These are phyloP conservation scores for Brachionichthys hirsutus DNA, from an alignment of 2,113 vertebrate genomes.

Conservation along the genomic window DNA sequence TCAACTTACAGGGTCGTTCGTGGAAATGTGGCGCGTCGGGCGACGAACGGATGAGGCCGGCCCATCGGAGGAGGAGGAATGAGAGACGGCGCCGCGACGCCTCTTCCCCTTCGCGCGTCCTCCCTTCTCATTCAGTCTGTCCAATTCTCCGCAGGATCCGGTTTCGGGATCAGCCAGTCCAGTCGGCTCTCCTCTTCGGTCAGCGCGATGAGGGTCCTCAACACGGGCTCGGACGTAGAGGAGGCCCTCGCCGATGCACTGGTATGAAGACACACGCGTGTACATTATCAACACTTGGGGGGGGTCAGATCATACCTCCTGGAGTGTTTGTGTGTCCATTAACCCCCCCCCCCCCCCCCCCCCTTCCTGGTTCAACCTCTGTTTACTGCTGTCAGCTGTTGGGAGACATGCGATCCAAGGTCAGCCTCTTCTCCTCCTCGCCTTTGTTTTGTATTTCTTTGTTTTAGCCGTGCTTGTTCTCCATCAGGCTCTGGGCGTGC, in stretches of 20 bases:
- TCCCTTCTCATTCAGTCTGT: conserved; percentile 7
- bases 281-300: conserved; percentile 3
- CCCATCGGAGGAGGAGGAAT: background rate
- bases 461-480: conserved; percentile 7
- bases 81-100: background rate
- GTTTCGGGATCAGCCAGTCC: conserved; percentile 90
- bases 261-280: conserved; percentile 73
- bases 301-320: conserved; percentile 29
- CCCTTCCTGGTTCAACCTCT: conserved; percentile 71
- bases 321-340: conserved; percentile 50
- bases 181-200: conserved; percentile 92
- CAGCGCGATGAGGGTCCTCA: conserved; percentile 95
- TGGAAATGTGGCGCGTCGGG: conserved; percentile 22
- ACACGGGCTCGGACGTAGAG: conserved; percentile 94
- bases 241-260: conserved; percentile 95
- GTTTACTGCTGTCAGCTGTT: conserved; percentile 96
- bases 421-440: conserved; percentile 77
- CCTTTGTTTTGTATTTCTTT: conserved; percentile 38
- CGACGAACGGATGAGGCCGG: conserved; percentile 19
- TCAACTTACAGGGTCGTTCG: conserved; percentile 46
- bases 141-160: conserved; percentile 74
- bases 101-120: conserved; percentile 3
- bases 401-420: conserved; percentile 98
- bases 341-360: too few relatives aligned
- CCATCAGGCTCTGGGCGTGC: background rate